Evolutionary conservation across 2,888 invertebrate species (phyloP), one percentile per base, ranked within the genome.

Genomic region (Himalopsyche tibetana): DNA sequence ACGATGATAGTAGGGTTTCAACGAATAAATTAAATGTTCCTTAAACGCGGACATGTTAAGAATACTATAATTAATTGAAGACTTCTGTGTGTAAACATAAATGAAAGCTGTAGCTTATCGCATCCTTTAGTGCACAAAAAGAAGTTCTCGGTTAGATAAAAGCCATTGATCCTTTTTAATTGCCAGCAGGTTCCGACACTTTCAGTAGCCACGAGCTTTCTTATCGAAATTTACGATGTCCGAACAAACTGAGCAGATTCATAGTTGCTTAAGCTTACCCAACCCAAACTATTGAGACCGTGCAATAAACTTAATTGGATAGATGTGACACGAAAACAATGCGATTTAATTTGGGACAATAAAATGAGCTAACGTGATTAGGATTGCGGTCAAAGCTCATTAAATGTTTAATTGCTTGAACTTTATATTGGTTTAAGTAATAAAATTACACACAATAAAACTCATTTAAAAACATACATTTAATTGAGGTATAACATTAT

Each of bases 141-240:
- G 19, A 63, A 63, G 19, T 5, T 63, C 63, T 63, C n/a, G 9
- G 11, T 63, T 19, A 63, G 63, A 63, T 63, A 63, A 63, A n/a
- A 19, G 63, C 28, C 63, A 28, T 63, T 63, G 19, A n/a, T 63
- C 19, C 63, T 63, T 63, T 63, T 51, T 51, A 51, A 51, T 51
- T 51, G 51, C 63, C 63, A 63, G 63, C 28, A 11, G n/a, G 63
- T 63, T 63, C 63, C 63, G 63, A 63, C 63, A 63, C 19, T 28
- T 63, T 28, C 6, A 19, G 63, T n/a, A 19, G 9, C 28, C 63
- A 63, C 19, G 8, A 63, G 63, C 19, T 51, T 51, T 63, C 63
- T 63, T 63, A 63, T 63, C 63, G 19, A 63, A 28, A 63, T 63
- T n/a, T 63, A 63, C 63, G 63, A 28, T 63, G n/a, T 63, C 63